Evolutionary conservation across 2,797 vertebrate genomes (phyloP), one percentile per base, ranked within the genome.

Genomic region (Silurus lanzhouensis): DNA sequence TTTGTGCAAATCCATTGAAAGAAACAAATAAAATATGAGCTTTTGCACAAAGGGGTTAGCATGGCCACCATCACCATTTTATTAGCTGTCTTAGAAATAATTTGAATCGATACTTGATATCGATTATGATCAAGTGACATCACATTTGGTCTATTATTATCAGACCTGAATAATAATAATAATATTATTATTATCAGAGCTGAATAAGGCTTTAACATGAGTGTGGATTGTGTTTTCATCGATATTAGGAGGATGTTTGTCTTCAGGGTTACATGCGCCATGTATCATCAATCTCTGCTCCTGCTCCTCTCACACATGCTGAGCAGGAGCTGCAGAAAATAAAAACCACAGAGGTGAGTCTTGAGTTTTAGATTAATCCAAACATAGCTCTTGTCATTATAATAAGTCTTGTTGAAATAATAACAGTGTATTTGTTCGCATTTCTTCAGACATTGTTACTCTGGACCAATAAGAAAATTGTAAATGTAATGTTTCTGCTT

Each of bases 291-390:
- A 96, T 96, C 88, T 97, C 96, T 0, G 97, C 94, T 3, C 97
- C 98, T 0, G 98, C 98, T 15, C 98, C 98, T 0, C 96, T 99
- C 91, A 99, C 98, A 0, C 92, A 94, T 0, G 98, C 98, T 0
- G 98, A 99, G 90, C 96, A 96, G 92, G 98, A 99, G 92, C 96
- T 99, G 12, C 97, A 97, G 92, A 96, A 96, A 92, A 99, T 99
- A 92, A 98, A 97, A 90, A 97, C 98, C 92, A 96, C 97, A 0
- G 98, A 99, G 97, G 98, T 99, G 88, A 91, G 27, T n/a, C 72
- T n/a, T 5, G 5, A 52, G 12, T 22, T 52, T 63, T 48, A 19
- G 67, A 20, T 6, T 0, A 20, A 81, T 19, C 9, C 60, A 19
- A 13, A 19, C 22, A 31, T 58, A 57, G 6, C 10, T 10, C 6